phyloP scores from a whole-genome alignment of 2,113 vertebrate genomes.

The Scomber japonicus region DNA sequence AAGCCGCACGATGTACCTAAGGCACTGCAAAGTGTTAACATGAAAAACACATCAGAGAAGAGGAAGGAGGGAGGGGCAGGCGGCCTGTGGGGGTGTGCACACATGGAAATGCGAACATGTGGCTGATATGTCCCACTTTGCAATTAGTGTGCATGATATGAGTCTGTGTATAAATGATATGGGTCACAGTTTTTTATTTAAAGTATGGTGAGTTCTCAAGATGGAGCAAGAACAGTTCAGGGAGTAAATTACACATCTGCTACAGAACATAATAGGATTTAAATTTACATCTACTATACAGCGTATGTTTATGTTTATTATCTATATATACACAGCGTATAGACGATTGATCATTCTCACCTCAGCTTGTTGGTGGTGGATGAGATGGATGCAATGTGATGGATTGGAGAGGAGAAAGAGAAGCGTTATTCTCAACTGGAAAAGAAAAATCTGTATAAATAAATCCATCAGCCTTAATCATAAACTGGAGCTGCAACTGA shows the following conservation, averaged over 20 bases:
- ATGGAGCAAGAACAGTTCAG: slow-evolving; percentile 8
- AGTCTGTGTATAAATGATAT: slow-evolving; percentile 29
- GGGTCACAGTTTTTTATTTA: slow-evolving; percentile 34
- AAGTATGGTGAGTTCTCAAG: slow-evolving; percentile 2
- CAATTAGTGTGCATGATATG: slow-evolving; percentile 63
- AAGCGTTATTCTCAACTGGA: background rate
- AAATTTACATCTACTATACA: background rate
- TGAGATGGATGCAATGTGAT: background rate
- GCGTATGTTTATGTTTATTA: background rate
- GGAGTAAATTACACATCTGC: slow-evolving; percentile 14
- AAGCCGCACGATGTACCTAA: slow-evolving; percentile 83
- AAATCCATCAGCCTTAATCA: background rate
- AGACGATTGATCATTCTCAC: background rate
- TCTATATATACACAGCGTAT: background rate
- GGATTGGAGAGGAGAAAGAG: background rate
- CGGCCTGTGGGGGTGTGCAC: slow-evolving; percentile 24
- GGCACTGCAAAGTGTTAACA: slow-evolving; percentile 87
- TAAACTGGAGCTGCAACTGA: background rate
- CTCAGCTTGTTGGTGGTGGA: background rate
- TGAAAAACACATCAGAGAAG: slow-evolving; percentile 87
- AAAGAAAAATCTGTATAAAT: background rate
- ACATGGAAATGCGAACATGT: slow-evolving; percentile 66
- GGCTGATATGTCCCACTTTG: slow-evolving; percentile 64
- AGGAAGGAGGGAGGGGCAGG: slow-evolving; percentile 9
- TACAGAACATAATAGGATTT: slow-evolving; percentile 1